Base-by-base conservation (phyloP, 2,888 invertebrate species). In the Eupelmus urozonus region DNA sequence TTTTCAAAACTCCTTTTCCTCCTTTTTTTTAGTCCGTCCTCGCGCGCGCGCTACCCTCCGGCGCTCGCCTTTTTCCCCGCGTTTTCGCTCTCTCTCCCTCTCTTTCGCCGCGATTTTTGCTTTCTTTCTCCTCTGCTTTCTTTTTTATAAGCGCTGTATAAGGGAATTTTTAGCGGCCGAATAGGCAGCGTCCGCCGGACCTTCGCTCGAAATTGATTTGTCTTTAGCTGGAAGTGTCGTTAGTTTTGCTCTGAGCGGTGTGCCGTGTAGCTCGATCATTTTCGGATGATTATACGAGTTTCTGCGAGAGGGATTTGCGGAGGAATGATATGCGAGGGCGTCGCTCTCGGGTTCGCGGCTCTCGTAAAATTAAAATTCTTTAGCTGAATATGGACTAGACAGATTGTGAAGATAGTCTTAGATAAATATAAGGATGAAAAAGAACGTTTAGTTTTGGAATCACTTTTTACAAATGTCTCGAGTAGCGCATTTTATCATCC, bases 1-100 rank as follows among this genome's bases (percentile, higher is more conserved):
- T 89, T 89, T 89, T 89, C 89, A 89, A 90, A 89, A 89, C 87
- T 88, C 85, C 87, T 88, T 87, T 34, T 27, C 42, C 45, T 34
- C 62, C 7, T 27, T 57, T 40, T 20, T 53, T 40, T 16, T 51
- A 60, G n/a, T 53, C 2, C 27, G 9, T 34, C 29, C 45, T 45
- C 45, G n/a, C 13, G 13, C 16, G 4, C 9, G 2, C 23, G 23
- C 45, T 45, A 16, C 49, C 42, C 29, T 53, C 55, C 53, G 53
- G 53, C 53, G 27, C 29, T 62, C 55, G 42, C 45, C 20, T 53
- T 53, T 49, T 53, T 20, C 53, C 20, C 53, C 2, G 2, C 20
- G 11, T 53, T 20, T 53, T 16, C 59, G 2, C 34, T 42, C 34
- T 20, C 40, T 34, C 13, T 55, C 63, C 45, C 11, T n/a, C 3